Evolutionary conservation across 2,888 invertebrate species (phyloP), one percentile per base, ranked within the genome.

Genomic region (Acanthosepion pharaonis): DNA sequence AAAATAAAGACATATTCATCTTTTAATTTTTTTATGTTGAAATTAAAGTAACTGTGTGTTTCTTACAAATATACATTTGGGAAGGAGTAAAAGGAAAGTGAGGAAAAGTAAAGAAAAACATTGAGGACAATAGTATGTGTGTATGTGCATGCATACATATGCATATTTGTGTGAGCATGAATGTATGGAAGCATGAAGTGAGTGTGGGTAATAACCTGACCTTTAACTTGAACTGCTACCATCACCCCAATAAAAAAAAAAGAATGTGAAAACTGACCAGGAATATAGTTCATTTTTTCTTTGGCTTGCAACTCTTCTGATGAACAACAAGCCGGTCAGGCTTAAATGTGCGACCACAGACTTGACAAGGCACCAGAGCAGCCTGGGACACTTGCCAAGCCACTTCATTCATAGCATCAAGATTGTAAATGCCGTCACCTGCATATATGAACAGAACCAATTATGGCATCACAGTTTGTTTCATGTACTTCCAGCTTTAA

Each of bases 301-400:
- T 93, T 49, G 97, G 97, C 33, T 97, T 97, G 96, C 98, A 98
- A 95, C 98, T 98, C 94, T 98, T 97, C 96, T 98, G 98, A 96
- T 98, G 98, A 5, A 98, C 98, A 25, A 97, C 96, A 33, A 98
- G 97, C 91, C 98, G 97, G 96, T 98, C 98, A 0, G 98, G 98
- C 95, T 98, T 97, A 97, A 98, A 98, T 53, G 98, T 98, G 94
- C 98, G 97, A 23, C 98, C 98, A 97, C 98, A 98, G 96, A 98
- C 98, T 92, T 97, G 97, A 96, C 98, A 98, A 4, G 96, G 96
- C 5, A 96, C 97, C 96, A 98, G 97, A 95, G 98, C 98, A 6
- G 97, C 96, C 95, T 98, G 97, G 94, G 98, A 98, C 78, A 98
- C 98, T 95, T 98, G 97, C 98, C 98, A 98, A 20, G 98, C 98